Percentiles rank a stretch among this genome's conserved stretches.
Evolutionary conservation across 2,113 vertebrate genomes (phyloP).

Genomic region (Pomatostomus ruficeps): DNA sequence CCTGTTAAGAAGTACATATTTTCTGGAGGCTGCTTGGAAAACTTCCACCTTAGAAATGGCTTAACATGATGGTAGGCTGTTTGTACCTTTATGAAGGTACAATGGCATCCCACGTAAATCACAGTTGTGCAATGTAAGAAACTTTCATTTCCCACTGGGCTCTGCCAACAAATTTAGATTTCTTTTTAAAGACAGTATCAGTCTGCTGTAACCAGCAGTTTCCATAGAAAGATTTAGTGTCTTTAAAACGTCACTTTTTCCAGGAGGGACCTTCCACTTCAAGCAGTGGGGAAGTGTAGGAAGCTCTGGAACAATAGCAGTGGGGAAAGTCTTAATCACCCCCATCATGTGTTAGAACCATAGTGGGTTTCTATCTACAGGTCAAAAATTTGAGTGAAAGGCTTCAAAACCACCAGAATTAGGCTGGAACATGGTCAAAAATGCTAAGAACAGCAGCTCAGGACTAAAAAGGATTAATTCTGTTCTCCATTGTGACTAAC

Average conservation of each 20-base stretch:
- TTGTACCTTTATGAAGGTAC: not conserved
- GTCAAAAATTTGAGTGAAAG: not conserved
- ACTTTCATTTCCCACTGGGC: not conserved
- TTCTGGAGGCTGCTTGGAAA: not conserved
- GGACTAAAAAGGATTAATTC: not conserved
- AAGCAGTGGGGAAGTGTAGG: not conserved
- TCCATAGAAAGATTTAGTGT: not conserved
- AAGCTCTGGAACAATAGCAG: not conserved
- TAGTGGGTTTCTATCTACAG: not conserved
- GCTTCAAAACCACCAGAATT: not conserved
- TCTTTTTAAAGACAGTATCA: not conserved
- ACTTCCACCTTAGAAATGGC: not conserved
- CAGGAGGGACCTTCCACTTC: not conserved
- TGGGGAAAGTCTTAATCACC: not conserved
- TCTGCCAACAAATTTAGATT: not conserved
- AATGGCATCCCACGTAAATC: not conserved
- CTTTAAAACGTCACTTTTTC: not conserved
- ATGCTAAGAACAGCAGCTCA: not conserved
- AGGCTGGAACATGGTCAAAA: not conserved
- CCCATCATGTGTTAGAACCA: not conserved
- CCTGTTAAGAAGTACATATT: not conserved
- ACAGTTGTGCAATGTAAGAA: not conserved
- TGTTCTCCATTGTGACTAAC: conserved; percentile 16
- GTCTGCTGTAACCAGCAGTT: not conserved
- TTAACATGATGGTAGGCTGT: not conserved